Evolutionary conservation across 2,888 invertebrate genomes (phyloP).

Genomic region (Eupeodes latifasciatus): DNA sequence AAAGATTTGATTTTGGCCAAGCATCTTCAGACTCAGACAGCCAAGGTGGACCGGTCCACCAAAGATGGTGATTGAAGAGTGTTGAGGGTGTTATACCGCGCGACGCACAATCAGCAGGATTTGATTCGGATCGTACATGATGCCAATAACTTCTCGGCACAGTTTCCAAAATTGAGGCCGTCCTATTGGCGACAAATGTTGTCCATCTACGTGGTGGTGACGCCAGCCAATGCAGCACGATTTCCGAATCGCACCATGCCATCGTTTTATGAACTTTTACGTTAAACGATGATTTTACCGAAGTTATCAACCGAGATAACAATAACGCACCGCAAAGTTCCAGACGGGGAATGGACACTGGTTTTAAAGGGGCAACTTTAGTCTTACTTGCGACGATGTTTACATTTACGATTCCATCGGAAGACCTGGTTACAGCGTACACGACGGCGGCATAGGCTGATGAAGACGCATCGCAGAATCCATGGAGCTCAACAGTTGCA

Average conservation of each 20-base stretch:
- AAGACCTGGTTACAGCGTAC: background rate
- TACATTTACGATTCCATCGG: too few relatives aligned
- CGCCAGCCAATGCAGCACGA: slow-evolving; percentile 24
- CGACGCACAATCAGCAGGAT: slow-evolving; percentile 76
- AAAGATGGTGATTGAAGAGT: slow-evolving; percentile 50
- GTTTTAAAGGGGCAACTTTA: slow-evolving; percentile 41
- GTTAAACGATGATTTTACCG: slow-evolving; percentile 47
- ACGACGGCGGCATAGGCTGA: slow-evolving; percentile 23
- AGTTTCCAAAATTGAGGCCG: slow-evolving; percentile 61
- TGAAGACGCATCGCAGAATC: slow-evolving; percentile 27
- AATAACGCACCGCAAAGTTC: slow-evolving; percentile 62
- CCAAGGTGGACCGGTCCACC: slow-evolving; percentile 69
- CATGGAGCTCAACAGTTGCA: too few relatives aligned
- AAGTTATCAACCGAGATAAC: slow-evolving; percentile 46
- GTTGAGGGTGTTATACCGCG: slow-evolving; percentile 64
- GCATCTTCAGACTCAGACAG: background rate
- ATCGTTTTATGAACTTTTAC: slow-evolving; percentile 21
- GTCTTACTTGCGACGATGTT: slow-evolving; percentile 25
- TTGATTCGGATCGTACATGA: slow-evolving; percentile 62
- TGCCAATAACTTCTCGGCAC: slow-evolving; percentile 61
- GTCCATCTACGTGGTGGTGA: slow-evolving; percentile 66
- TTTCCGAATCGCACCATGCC: slow-evolving; percentile 78
- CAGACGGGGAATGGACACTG: slow-evolving; percentile 52
- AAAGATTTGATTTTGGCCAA: slow-evolving; percentile 2
- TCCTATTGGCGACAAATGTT: slow-evolving; percentile 68